phyloP scores from a whole-genome alignment of 2,113 vertebrate genomes.

The Galemys pyrenaicus region DNA sequence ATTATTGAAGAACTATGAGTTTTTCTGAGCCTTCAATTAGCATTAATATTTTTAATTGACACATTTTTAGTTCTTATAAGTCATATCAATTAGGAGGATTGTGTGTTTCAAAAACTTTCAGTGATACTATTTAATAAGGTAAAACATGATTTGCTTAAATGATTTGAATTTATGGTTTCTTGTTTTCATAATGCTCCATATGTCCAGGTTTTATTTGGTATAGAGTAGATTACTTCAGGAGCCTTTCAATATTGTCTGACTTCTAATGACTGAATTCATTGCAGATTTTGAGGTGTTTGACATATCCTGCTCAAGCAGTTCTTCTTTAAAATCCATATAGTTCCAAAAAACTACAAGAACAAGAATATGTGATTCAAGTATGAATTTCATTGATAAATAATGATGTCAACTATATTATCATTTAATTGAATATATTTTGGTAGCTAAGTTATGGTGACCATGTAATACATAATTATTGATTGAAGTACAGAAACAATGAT shows the following conservation, averaged over 20 bases:
- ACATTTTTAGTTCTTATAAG: conserved; percentile 47
- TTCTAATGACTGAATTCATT: neutral
- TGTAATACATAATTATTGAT: neutral
- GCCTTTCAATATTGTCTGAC: conserved; percentile 9
- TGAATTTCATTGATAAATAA: conserved; percentile 40
- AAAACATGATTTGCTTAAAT: conserved; percentile 32
- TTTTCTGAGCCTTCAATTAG: conserved; percentile 33
- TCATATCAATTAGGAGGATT: neutral
- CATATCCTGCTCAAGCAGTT: neutral
- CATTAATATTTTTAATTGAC: conserved; percentile 38
- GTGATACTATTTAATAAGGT: neutral
- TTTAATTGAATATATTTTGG: conserved; percentile 21
- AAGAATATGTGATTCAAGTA: neutral
- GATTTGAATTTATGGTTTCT: conserved; percentile 1
- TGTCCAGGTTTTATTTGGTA: conserved; percentile 45
- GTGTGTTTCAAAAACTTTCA: neutral
- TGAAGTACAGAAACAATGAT: neutral
- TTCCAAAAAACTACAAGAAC: conserved; percentile 8
- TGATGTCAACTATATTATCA: neutral
- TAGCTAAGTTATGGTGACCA: neutral
- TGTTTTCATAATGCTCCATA: neutral
- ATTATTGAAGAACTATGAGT: conserved; percentile 15
- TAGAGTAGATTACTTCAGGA: neutral
- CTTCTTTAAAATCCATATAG: neutral
- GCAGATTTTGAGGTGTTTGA: neutral